Base-by-base conservation (phyloP, 1,140 invertebrate genomes). In the Panulirus ornatus region DNA sequence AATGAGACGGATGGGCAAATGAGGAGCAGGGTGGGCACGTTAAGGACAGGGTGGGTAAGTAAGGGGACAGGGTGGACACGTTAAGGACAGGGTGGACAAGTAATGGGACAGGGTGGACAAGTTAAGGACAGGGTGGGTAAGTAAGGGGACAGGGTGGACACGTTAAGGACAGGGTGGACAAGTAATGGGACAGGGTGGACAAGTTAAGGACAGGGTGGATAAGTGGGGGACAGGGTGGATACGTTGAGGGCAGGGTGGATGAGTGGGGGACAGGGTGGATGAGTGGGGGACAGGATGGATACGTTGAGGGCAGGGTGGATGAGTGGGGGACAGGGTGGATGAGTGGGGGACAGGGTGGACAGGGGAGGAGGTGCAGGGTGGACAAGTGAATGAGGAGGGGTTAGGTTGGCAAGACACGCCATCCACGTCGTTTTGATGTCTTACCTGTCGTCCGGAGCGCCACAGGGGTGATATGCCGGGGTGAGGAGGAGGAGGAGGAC, bases 241-340 rank as follows among this genome's bases (percentile, higher is more conserved):
- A 38, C 70, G 42, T 73, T 73, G 42, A 11, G 70, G 9, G 42
- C 34, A 73, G 70, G 70, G 70, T 34, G 42, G 70, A 73, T 73
- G 70, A 73, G n/a, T n/a, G n/a, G n/a, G n/a, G n/a, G 70, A 16
- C 2, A 73, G 70, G 34, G 70, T 19, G 34, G 27, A n/a, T 11
- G 66, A 27, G 66, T 30, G 66, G 36, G 14, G 36, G n/a, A 27
- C 8, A 27, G n/a, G n/a, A 34, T 30, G 66, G 22, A 34, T 5
- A 34, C 1, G 2, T 30, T 1, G 1, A 1, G 36, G 66, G 22
- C 27, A 70, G n/a, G n/a, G 66, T 30, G 66, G n/a, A 1, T 30
- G 14, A 70, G 16, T 11, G 66, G 11, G 66, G 22, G n/a, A 70
- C 9, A 9, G 6, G 63, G 63, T 22, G 63, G 34, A 3, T n/a